These are phyloP conservation scores for Vulpes lagopus DNA, from an alignment of 2,113 vertebrate genomes.

Conservation along the genomic window DNA sequence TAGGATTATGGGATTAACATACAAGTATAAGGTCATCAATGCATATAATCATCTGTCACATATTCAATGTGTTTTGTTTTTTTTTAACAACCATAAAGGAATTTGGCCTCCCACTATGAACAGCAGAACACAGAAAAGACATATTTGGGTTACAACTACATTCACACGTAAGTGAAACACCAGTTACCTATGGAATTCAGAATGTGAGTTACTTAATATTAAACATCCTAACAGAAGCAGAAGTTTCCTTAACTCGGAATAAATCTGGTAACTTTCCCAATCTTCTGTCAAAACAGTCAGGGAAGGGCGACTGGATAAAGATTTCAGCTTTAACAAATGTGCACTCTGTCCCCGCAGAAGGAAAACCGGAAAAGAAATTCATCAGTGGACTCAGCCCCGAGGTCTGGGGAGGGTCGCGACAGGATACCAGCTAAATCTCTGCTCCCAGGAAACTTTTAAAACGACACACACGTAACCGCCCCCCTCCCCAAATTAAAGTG, in stretches of 20 bases:
- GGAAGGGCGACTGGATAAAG: neutral
- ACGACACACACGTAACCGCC: neutral
- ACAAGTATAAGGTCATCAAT: neutral
- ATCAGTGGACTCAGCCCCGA: neutral
- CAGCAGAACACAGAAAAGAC: constrained; percentile 3
- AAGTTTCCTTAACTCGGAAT: constrained; percentile 44
- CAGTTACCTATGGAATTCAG: neutral
- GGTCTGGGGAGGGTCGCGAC: constrained; percentile 21
- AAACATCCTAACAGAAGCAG: constrained; percentile 25
- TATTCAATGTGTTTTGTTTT: neutral
- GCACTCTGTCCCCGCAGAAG: constrained; percentile 7
- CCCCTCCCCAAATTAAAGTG: neutral
- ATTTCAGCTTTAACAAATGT: constrained; percentile 17
- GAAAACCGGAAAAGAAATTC: constrained; percentile 32
- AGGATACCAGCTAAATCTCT: neutral
- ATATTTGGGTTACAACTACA: constrained; percentile 7
- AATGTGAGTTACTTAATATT: constrained; percentile 37
- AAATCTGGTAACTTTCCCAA: neutral
- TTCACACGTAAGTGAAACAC: constrained; percentile 7
- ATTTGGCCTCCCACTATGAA: neutral
- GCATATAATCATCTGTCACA: neutral
- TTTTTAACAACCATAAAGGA: constrained; percentile 21
- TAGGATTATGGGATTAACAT: neutral
- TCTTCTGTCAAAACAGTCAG: neutral
- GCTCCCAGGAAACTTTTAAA: neutral